These are phyloP conservation scores for Parazoanthus darwini DNA, from an alignment of 92 coral and sea anemone genomes.

Conservation along the genomic window DNA sequence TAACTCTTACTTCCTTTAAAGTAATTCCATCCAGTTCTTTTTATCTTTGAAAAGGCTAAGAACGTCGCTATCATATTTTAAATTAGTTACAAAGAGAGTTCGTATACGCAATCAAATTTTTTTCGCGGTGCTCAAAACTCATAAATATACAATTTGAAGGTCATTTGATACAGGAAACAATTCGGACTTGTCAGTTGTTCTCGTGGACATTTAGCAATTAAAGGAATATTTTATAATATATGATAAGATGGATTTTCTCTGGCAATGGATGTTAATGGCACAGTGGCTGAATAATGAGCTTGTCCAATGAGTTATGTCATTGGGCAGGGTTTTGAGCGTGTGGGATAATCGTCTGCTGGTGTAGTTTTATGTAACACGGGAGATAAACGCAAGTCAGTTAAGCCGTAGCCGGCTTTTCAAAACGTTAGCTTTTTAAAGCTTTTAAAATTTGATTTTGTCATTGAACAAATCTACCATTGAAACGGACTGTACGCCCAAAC, in stretches of 20 bases:
- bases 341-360: neutral
- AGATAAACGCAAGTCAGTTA: constrained; percentile 32
- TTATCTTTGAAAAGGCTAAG: constrained; percentile 23
- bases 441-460: constrained; percentile 20
- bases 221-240: constrained; percentile 27
- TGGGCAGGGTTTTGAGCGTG: neutral
- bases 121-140: neutral
- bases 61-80: constrained; percentile 25
- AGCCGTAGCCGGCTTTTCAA: constrained; percentile 26
- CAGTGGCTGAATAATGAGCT: constrained; percentile 33
- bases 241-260: constrained; percentile 12
- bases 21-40: neutral
- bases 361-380: constrained; percentile 16
- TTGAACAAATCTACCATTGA: constrained; percentile 47
- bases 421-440: constrained; percentile 18
- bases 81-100: neutral
- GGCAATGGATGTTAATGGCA: constrained; percentile 15
- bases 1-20: constrained; percentile 17
- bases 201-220: neutral
- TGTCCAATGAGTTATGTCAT: neutral
- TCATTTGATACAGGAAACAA: too few relatives aligned
- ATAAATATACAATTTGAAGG: neutral
- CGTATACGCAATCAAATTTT: neutral
- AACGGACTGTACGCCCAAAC: constrained; percentile 46
- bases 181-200: too few relatives aligned